A percentile compares a stretch with the other conserved stretches of the same genome.
These are phyloP conservation scores for Verasper variegatus DNA, from an alignment of 2,113 vertebrate genomes.

Conservation along the genomic window DNA sequence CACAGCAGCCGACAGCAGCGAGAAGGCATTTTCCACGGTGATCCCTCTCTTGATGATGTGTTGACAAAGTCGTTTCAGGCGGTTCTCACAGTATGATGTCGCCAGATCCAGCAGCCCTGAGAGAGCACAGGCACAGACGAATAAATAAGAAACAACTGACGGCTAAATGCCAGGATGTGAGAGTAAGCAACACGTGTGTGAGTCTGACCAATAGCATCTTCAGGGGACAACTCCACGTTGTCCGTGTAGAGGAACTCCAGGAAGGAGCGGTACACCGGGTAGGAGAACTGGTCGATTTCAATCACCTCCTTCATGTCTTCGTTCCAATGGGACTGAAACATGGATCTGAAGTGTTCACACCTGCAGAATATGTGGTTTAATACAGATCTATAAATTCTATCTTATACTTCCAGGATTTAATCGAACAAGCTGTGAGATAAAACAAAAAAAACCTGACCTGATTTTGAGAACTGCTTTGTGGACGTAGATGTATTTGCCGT, in stretches of 20 bases:
- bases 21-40: slow-evolving; percentile 95
- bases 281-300: slow-evolving; percentile 97
- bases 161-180: neutral
- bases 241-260: slow-evolving; percentile 98
- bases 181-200: neutral
- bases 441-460: slow-evolving; percentile 81
- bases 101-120: slow-evolving; percentile 96
- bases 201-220: slow-evolving; percentile 95
- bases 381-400: no score
- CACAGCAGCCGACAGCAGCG: slow-evolving; percentile 94
- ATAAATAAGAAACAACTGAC: neutral
- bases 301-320: slow-evolving; percentile 98
- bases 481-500: slow-evolving; percentile 95
- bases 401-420: neutral
- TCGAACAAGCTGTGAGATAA: neutral
- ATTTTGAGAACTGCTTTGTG: slow-evolving; percentile 98
- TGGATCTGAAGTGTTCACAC: slow-evolving; percentile 98
- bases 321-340: slow-evolving; percentile 99
- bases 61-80: slow-evolving; percentile 94
- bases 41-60: slow-evolving; percentile 98
- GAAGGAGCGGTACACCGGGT: slow-evolving; percentile 95
- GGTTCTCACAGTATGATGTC: slow-evolving; percentile 97
- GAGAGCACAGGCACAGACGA: neutral
- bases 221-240: slow-evolving; percentile 90
- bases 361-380: slow-evolving; percentile 69